phyloP scores from a whole-genome alignment of 2,113 vertebrate species.

The Urocitellus parryii region DNA sequence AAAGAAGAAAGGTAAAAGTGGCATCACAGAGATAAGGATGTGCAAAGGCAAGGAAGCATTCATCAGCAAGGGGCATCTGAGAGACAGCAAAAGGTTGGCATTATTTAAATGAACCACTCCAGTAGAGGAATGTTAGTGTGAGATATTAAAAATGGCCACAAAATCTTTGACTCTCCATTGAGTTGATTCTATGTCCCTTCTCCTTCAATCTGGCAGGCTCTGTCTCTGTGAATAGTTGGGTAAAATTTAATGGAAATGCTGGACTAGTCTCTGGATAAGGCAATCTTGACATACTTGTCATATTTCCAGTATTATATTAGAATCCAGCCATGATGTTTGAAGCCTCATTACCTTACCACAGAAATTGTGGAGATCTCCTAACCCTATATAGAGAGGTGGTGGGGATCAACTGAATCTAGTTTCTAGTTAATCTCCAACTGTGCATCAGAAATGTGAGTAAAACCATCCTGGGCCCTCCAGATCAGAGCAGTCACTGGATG shows the following conservation, averaged over 20 bases:
- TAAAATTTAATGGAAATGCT: neutral
- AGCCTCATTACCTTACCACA: neutral
- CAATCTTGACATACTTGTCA: too few relatives aligned
- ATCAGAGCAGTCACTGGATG: neutral
- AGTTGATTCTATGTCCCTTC: neutral
- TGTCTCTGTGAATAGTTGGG: neutral
- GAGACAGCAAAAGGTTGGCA: neutral
- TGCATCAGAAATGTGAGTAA: neutral
- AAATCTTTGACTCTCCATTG: neutral
- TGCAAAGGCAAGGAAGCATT: fast-evolving
- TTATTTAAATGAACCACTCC: neutral
- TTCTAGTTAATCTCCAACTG: neutral
- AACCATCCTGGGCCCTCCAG: neutral
- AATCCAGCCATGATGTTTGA: neutral
- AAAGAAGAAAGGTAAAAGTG: neutral
- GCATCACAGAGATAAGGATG: neutral
- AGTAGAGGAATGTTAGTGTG: neutral
- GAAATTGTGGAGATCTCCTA: neutral
- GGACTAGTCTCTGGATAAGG: neutral
- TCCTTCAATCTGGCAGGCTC: neutral
- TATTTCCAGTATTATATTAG: too few relatives aligned
- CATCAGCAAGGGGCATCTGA: neutral
- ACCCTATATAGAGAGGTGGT: too few relatives aligned
- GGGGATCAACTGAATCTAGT: fast-evolving
- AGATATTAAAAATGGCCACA: neutral